Conservation (phyloP, 2,797 vertebrate genomes). For the Melanotaenia nigrans region DNA sequence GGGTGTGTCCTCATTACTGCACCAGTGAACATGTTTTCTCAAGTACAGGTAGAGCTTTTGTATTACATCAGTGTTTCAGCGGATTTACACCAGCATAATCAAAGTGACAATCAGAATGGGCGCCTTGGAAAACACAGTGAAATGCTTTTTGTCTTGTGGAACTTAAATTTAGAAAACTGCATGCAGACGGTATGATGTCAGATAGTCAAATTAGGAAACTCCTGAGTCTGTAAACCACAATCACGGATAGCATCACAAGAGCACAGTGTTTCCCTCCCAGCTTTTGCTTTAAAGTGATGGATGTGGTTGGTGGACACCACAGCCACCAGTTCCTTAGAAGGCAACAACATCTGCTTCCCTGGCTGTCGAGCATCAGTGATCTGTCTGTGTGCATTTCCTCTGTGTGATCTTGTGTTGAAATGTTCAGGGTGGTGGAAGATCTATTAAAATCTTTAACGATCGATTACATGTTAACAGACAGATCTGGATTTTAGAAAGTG, state of each 20-base stretch:
- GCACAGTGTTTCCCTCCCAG: conserved; percentile 30
- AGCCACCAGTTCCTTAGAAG: conserved; percentile 56
- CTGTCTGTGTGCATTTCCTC: conserved; percentile 27
- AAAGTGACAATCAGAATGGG: conserved; percentile 7
- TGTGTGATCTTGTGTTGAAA: conserved; percentile 13
- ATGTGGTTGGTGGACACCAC: conserved; percentile 58
- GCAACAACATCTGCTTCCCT: conserved; percentile 54
- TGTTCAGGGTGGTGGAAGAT: conserved; percentile 12
- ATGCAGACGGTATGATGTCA: conserved; percentile 35
- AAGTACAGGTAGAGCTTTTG: conserved; percentile 66
- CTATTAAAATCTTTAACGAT: background rate
- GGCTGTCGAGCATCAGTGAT: conserved; percentile 33
- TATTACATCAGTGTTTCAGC: conserved; percentile 44
- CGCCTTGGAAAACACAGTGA: background rate
- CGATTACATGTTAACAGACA: background rate
- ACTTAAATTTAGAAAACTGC: conserved; percentile 10
- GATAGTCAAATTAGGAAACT: conserved; percentile 48
- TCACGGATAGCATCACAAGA: conserved; percentile 12
- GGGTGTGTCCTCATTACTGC: conserved; percentile 70
- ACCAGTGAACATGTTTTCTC: conserved; percentile 71
- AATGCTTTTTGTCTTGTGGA: background rate
- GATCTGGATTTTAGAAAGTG: conserved; percentile 1
- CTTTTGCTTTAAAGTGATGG: conserved; percentile 61
- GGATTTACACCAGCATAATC: conserved; percentile 24
- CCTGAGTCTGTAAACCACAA: conserved; percentile 44